Evolutionary conservation across 23 tunicate species (phyloP).

Genomic region (Diplosoma virens): DNA sequence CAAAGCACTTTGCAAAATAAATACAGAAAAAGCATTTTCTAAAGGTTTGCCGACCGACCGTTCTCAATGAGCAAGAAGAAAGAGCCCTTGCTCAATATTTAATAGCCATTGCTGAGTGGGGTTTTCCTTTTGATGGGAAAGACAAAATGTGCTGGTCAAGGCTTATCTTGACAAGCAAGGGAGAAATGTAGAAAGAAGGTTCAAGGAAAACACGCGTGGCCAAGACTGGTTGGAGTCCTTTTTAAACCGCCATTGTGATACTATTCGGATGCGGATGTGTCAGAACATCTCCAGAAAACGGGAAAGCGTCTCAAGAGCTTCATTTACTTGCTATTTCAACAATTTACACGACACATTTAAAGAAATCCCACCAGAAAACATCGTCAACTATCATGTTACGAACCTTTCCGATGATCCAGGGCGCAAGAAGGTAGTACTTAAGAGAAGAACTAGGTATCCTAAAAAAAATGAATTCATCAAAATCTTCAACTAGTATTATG

Average conservation of each 20-base stretch:
- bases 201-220: not conserved
- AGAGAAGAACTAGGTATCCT: conserved; percentile 11
- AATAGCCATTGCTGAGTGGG: not conserved
- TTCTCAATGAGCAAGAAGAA: too few species aligned
- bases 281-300: not conserved
- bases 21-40: not conserved
- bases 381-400: not conserved
- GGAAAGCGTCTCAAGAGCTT: not conserved
- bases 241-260: not conserved
- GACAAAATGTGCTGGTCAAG: not conserved
- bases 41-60: too few species aligned
- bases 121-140: not conserved
- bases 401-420: conserved; percentile 41
- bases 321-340: not conserved
- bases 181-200: not conserved
- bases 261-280: not conserved
- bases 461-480: conserved; percentile 23
- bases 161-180: not conserved
- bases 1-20: not conserved
- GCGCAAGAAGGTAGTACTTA: conserved; percentile 8
- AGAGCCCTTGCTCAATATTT: too few species aligned
- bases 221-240: not conserved
- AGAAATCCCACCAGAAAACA: not conserved
- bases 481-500: conserved; percentile 7
- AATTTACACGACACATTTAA: not conserved